Evolutionary conservation across 2,888 invertebrate species (phyloP).

Genomic region (Megalurothrips usitatus): DNA sequence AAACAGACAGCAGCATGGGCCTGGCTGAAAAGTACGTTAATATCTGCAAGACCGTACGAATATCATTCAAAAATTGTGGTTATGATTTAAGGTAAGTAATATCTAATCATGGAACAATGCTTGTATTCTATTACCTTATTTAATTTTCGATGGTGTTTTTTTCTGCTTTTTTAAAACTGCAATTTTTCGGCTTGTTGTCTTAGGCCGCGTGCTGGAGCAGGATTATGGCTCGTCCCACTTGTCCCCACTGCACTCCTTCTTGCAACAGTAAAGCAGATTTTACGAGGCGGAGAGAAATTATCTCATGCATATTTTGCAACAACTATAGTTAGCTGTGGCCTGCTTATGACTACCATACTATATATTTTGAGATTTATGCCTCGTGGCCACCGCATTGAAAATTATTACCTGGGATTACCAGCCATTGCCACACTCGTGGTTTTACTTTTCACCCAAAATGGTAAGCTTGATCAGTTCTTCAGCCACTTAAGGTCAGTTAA

Average conservation of each 20-base stretch:
- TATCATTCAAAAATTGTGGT: slow-evolving; percentile 10
- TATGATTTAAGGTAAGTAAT: background rate
- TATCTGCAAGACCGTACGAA: background rate
- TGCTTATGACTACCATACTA: background rate
- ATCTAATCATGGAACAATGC: background rate
- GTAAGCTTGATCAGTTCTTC: background rate
- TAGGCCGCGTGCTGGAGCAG: background rate
- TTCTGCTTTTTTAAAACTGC: background rate
- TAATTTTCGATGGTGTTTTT: background rate
- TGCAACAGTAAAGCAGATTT: background rate
- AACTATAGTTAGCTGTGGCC: background rate
- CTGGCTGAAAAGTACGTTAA: background rate
- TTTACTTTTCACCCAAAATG: background rate
- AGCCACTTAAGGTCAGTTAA: no score
- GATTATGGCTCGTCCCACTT: background rate
- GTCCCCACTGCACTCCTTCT: background rate
- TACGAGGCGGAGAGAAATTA: background rate
- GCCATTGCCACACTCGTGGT: background rate
- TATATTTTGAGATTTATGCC: background rate
- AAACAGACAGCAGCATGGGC: background rate
- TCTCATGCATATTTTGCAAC: slow-evolving; percentile 7
- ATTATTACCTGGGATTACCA: background rate
- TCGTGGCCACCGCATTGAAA: background rate
- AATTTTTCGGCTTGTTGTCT: background rate
- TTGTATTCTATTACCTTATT: background rate